Percentiles rank a stretch among this genome's conserved stretches.
phyloP scores from a whole-genome alignment of 2,797 vertebrate genomes.

The Pseudochaenichthys georgianus region DNA sequence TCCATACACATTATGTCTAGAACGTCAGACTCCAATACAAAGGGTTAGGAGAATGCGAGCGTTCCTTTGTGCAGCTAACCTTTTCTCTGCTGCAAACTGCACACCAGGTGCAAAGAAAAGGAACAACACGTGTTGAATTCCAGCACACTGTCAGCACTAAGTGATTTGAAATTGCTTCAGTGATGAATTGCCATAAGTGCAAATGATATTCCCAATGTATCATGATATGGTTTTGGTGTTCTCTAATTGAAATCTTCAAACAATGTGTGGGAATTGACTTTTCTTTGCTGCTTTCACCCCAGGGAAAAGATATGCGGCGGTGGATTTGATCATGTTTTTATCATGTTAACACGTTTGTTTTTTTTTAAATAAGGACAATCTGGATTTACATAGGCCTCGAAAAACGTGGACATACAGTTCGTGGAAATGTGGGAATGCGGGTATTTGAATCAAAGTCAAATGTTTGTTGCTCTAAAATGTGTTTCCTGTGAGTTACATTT shows the following conservation, averaged over 20 bases:
- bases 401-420: background rate
- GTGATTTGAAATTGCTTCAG: background rate
- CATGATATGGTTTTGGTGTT: background rate
- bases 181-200: background rate
- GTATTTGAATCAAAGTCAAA: too few relatives aligned
- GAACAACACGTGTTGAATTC: background rate
- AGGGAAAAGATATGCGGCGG: background rate
- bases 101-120: background rate
- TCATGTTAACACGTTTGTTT: background rate
- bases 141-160: background rate
- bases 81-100: background rate
- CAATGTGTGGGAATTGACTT: background rate
- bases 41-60: background rate
- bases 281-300: background rate
- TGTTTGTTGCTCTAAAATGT: background rate
- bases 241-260: background rate
- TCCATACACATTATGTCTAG: conserved; percentile 7
- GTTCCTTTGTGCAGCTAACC: background rate
- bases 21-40: background rate
- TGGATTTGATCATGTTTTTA: background rate
- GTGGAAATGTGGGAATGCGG: background rate
- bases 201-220: background rate
- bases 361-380: background rate
- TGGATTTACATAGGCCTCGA: background rate
- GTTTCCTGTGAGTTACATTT: background rate